phyloP scores from a whole-genome alignment of 2,888 invertebrate genomes.

The Synergus itoensis region DNA sequence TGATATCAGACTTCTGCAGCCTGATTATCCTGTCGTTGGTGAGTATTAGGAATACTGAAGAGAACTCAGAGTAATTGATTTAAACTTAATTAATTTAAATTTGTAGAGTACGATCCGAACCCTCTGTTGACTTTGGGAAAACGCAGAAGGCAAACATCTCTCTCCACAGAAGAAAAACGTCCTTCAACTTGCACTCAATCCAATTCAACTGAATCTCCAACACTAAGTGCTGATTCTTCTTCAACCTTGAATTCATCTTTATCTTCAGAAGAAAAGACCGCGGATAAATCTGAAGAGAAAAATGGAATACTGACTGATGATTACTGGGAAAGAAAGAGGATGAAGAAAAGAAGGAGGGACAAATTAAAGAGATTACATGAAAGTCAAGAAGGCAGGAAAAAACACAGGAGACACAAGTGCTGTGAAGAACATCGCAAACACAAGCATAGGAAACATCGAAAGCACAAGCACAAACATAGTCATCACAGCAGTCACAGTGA shows the following conservation, averaged over 20 bases:
- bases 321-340: constrained; percentile 82
- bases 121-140: constrained; percentile 88
- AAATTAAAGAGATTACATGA: constrained; percentile 78
- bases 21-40: constrained; percentile 96
- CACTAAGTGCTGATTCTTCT: background rate
- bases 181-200: constrained; percentile 54
- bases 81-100: background rate
- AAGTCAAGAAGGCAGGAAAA: constrained; percentile 80
- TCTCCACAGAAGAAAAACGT: constrained; percentile 81
- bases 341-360: constrained; percentile 85
- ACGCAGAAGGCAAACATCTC: constrained; percentile 86
- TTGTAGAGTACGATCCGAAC: constrained; percentile 90
- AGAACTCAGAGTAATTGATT: background rate
- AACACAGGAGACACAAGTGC: constrained; percentile 85
- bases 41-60: constrained; percentile 44
- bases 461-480: constrained; percentile 88
- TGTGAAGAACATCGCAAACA: constrained; percentile 86
- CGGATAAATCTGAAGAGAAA: constrained; percentile 62
- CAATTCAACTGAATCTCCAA: constrained; percentile 45
- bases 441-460: constrained; percentile 80
- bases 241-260: constrained; percentile 47
- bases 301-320: constrained; percentile 78
- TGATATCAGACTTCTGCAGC: constrained; percentile 92
- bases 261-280: constrained; percentile 55
- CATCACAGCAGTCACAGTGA: constrained; percentile 89